Evolutionary conservation across 2,888 invertebrate genomes (phyloP).

Genomic region (Dendrolimus pini): DNA sequence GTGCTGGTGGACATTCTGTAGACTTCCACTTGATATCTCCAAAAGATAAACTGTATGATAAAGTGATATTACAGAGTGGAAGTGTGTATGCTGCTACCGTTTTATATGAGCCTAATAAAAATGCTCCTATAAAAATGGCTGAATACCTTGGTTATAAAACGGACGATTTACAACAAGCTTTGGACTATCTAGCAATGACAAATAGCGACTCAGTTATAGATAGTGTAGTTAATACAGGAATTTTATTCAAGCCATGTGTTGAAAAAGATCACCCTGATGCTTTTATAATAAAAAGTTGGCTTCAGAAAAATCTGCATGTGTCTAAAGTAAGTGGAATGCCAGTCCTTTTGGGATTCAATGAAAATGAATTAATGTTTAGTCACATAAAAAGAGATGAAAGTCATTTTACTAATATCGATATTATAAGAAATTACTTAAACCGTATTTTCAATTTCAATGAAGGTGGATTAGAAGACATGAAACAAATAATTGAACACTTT

Average conservation of each 20-base stretch:
- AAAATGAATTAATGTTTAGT: slow-evolving; percentile 24
- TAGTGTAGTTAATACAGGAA: slow-evolving; percentile 18
- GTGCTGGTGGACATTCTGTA: slow-evolving; percentile 38
- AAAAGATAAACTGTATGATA: slow-evolving; percentile 30
- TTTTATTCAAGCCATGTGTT: slow-evolving; percentile 34
- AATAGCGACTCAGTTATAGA: slow-evolving; percentile 26
- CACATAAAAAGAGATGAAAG: slow-evolving; percentile 16
- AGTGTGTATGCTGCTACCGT: slow-evolving; percentile 24
- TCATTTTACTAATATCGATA: slow-evolving; percentile 19
- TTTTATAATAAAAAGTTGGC: slow-evolving; percentile 32
- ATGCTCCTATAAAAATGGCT: slow-evolving; percentile 31
- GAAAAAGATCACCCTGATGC: slow-evolving; percentile 34
- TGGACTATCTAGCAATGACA: slow-evolving; percentile 23
- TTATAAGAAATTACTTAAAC: slow-evolving; percentile 18
- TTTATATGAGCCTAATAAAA: slow-evolving; percentile 23
- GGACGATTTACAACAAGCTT: slow-evolving; percentile 22
- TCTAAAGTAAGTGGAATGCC: slow-evolving; percentile 32
- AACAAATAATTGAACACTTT: slow-evolving; percentile 25
- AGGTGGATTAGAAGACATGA: slow-evolving; percentile 20
- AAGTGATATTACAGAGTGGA: slow-evolving; percentile 40
- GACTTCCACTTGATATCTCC: slow-evolving; percentile 38
- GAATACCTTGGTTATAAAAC: slow-evolving; percentile 25
- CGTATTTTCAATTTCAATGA: slow-evolving; percentile 19
- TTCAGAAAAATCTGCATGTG: slow-evolving; percentile 21
- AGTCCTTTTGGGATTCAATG: slow-evolving; percentile 40